Evolutionary conservation across 2,888 invertebrate species (phyloP).

Genomic region (Acleris laterana): DNA sequence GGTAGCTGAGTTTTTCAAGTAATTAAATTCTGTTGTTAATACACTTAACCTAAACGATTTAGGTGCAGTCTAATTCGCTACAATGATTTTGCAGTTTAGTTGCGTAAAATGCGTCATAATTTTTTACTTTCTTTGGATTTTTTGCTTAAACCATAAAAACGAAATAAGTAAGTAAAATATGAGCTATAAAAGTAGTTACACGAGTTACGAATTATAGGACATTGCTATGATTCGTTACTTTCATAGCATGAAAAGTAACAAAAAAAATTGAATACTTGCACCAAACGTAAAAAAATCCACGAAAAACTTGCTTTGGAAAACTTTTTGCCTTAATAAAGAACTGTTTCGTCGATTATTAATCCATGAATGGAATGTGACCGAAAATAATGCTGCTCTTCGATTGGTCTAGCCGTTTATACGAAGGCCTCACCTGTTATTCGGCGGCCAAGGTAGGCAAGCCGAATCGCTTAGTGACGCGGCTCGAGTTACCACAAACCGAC

Average conservation of each 20-base stretch:
- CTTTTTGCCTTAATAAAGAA: conserved; percentile 7
- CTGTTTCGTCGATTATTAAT: conserved; percentile 51
- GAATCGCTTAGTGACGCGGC: conserved; percentile 70
- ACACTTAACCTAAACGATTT: conserved; percentile 52
- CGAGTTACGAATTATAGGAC: too few relatives aligned
- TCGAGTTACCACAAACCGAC: conserved; percentile 56
- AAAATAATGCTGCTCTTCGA: conserved; percentile 52
- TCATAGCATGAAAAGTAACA: too few relatives aligned
- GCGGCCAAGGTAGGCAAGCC: conserved; percentile 52
- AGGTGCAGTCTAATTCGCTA: conserved; percentile 41
- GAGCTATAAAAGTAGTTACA: too few relatives aligned
- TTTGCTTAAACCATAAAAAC: not conserved
- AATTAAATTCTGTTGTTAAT: conserved; percentile 73
- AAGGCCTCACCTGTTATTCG: conserved; percentile 41
- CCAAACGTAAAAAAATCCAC: not conserved
- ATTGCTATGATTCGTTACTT: too few relatives aligned
- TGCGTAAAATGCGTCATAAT: conserved; percentile 11
- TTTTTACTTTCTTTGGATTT: not conserved
- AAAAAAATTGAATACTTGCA: too few relatives aligned
- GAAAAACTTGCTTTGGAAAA: not conserved
- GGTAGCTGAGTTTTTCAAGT: conserved; percentile 66
- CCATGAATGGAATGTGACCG: conserved; percentile 67
- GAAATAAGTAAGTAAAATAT: too few relatives aligned
- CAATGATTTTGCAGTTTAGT: conserved; percentile 36
- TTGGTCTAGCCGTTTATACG: conserved; percentile 52